These are phyloP conservation scores for Trachelus troglodyta DNA, from an alignment of 2,888 invertebrate species.

Conservation along the genomic window DNA sequence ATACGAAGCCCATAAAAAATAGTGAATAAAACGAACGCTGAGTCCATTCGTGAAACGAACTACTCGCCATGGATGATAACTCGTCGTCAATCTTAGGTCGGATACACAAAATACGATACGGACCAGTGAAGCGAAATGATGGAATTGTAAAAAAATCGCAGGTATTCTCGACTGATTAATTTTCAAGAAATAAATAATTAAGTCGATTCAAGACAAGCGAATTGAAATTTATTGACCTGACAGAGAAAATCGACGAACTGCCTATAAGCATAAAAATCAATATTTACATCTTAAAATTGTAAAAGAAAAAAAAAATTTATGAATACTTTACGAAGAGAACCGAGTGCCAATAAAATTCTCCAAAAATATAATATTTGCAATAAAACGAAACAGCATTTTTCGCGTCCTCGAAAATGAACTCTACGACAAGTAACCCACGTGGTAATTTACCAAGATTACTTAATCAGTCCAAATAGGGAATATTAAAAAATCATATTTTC, in stretches of 20 bases:
- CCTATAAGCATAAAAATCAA: too few species aligned
- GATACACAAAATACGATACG: not conserved
- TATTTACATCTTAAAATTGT: not conserved
- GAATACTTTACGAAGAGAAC: not conserved
- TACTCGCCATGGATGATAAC: not conserved
- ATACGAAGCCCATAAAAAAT: not conserved
- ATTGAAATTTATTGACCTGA: not conserved
- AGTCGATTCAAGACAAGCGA: not conserved
- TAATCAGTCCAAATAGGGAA: not conserved
- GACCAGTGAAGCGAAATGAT: not conserved
- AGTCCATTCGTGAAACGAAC: not conserved
- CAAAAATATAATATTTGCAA: not conserved
- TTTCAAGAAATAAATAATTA: not conserved
- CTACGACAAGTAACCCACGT: slow-evolving; percentile 1
- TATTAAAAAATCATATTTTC: not conserved
- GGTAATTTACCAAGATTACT: slow-evolving; percentile 2
- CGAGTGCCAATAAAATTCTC: not conserved
- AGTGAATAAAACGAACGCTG: not conserved
- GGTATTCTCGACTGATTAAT: too few species aligned
- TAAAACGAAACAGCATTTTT: not conserved
- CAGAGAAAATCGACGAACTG: too few species aligned
- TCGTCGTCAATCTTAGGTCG: not conserved
- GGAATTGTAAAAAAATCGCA: not conserved
- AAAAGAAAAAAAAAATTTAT: not conserved
- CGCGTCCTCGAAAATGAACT: not conserved